Evolutionary conservation across 2,888 invertebrate species (phyloP), one percentile per base, ranked within the genome.

Genomic region (Trissolcus japonicus): DNA sequence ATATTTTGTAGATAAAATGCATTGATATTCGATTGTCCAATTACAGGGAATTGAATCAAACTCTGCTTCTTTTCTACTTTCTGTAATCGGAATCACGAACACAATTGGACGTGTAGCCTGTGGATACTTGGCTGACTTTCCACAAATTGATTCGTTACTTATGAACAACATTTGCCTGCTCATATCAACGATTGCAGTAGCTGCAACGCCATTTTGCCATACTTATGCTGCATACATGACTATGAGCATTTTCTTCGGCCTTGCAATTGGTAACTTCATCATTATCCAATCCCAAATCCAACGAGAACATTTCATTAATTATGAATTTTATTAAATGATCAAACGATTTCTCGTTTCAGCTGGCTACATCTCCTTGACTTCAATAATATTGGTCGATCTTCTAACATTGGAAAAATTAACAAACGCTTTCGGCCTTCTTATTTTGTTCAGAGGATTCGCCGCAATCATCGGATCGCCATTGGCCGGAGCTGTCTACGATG

Each of bases 341-440:
- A 6, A 19, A 65, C 13, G 14, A 46, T 35, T 35, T 46, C 1
- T 46, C 7, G 14, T 46, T 46, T 14, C 91, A 97, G 97, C 98
- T 79, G 98, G 98, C 78, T 99, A 97, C 91, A 98, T 99, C 86
- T 98, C 98, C 9, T 91, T 99, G 73, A 99, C 99, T 50, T 99
- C 99, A 57, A 98, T 99, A 87, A 98, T 99, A 86, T 92, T 99
- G 78, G 98, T 98, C 82, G 98, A 99, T 89, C 92, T 99, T 43
- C 92, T 99, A 56, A 99, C 99, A 1, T 91, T 99, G 87, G 98
- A 98, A 87, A 96, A 96, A 88, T 91, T 99, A 82, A 99, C 99
- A 55, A 99, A 97, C 89, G 98, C 98, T 55, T 99, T 99, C 90
- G 99, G 99, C 11, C 92, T 99, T 79, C 92, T 99, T 67, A 98